These are phyloP conservation scores for Nothoprocta perdicaria DNA, from an alignment of 2,113 vertebrate species.

Conservation along the genomic window DNA sequence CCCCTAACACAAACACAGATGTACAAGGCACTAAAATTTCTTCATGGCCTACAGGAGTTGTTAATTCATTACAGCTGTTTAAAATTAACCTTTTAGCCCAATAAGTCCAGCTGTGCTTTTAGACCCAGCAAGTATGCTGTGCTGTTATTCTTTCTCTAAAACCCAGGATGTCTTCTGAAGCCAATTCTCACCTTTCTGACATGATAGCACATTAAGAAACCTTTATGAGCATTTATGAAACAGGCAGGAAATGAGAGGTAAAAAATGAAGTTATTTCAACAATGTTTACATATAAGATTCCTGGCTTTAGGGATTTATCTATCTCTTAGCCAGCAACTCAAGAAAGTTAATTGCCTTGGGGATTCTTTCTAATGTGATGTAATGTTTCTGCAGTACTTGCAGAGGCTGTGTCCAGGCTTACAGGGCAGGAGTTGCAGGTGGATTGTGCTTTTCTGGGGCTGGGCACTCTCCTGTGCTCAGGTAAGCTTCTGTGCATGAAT, in stretches of 20 bases:
- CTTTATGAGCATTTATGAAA: slow-evolving; percentile 12
- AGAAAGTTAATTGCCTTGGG: neutral
- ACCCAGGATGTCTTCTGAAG: neutral
- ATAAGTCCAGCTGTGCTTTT: neutral
- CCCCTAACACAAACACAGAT: neutral
- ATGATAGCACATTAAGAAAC: neutral
- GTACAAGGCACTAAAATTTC: neutral
- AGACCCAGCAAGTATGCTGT: neutral
- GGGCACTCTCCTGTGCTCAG: neutral
- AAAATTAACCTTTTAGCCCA: neutral
- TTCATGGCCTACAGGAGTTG: neutral
- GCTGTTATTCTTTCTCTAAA: neutral
- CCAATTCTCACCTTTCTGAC: neutral
- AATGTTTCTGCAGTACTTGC: neutral
- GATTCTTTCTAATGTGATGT: neutral
- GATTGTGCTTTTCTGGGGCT: neutral
- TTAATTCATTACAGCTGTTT: slow-evolving; percentile 14
- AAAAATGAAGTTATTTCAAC: neutral
- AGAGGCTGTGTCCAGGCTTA: neutral
- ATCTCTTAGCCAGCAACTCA: neutral
- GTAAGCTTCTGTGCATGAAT: neutral
- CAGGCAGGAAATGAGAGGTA: slow-evolving; percentile 44
- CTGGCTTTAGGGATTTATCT: neutral
- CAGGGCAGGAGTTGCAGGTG: neutral
- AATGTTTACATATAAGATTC: slow-evolving; percentile 54